A percentile compares a stretch with the other conserved stretches of the same genome.
phyloP scores from a whole-genome alignment of 2,113 vertebrate species.

The Diadophis punctatus region DNA sequence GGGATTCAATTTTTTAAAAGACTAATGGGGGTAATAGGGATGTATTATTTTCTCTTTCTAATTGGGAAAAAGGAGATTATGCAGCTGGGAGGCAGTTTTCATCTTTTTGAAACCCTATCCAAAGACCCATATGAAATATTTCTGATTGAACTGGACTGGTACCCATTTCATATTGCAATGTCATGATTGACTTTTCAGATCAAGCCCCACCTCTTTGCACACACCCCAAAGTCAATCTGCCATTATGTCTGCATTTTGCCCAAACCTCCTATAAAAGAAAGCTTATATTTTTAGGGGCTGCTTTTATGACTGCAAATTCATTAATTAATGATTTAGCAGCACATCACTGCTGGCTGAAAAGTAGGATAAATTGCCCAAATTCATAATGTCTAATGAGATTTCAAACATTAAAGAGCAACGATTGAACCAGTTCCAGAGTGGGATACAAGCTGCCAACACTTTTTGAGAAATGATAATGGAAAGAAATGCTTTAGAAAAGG shows the following conservation, averaged over 20 bases:
- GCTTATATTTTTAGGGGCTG: background rate
- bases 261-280: background rate
- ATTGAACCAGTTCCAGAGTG: conserved; percentile 29
- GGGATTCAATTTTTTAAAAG: background rate
- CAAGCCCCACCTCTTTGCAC: background rate
- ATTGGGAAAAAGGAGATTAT: background rate
- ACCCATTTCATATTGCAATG: background rate
- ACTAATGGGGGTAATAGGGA: background rate
- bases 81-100: background rate
- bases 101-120: background rate
- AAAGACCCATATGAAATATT: background rate
- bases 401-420: conserved; percentile 29
- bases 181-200: background rate
- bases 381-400: conserved; percentile 36
- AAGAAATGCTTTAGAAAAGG: background rate
- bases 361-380: conserved; percentile 32
- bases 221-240: background rate
- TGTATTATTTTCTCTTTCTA: background rate
- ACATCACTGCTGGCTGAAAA: conserved; percentile 26
- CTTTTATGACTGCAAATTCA: conserved; percentile 39
- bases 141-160: background rate
- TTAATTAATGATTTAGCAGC: conserved; percentile 42
- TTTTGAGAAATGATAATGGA: background rate
- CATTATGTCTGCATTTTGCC: background rate
- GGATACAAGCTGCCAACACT: conserved; percentile 13